Percentiles rank a stretch among this genome's conserved stretches.
phyloP scores from a whole-genome alignment of 2,888 invertebrate species.

The Melanchra persicariae region DNA sequence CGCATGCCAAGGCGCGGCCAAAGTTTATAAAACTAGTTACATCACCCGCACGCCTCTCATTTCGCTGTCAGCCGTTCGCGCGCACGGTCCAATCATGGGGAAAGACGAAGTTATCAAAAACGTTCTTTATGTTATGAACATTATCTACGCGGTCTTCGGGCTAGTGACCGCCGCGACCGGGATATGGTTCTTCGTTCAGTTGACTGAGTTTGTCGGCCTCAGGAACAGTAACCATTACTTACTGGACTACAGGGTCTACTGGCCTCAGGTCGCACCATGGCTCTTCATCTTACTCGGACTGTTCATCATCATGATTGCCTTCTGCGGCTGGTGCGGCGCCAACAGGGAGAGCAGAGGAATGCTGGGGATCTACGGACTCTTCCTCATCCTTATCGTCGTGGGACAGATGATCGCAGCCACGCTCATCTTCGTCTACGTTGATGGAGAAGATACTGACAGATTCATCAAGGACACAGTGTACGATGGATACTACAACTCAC shows the following conservation, averaged over 20 bases:
- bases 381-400: conserved; percentile 82
- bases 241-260: conserved; percentile 87
- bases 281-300: conserved; percentile 85
- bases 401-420: conserved; percentile 84
- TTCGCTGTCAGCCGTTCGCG: conserved; percentile 78
- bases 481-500: conserved; percentile 88
- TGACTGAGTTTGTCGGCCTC: conserved; percentile 84
- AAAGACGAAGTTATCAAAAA: conserved; percentile 86
- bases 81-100: conserved; percentile 82
- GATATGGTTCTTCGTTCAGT: conserved; percentile 89
- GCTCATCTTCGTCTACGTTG: conserved; percentile 87
- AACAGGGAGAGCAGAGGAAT: conserved; percentile 84
- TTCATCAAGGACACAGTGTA: conserved; percentile 89
- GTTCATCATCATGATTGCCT: conserved; percentile 83
- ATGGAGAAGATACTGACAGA: conserved; percentile 86
- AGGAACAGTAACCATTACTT: conserved; percentile 87
- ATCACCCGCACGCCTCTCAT: conserved; percentile 81
- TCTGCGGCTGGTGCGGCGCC: conserved; percentile 87
- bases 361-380: conserved; percentile 83
- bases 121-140: conserved; percentile 84
- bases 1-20: conserved; percentile 73
- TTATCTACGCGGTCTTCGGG: conserved; percentile 86
- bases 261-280: conserved; percentile 89
- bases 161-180: conserved; percentile 85
- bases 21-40: conserved; percentile 86